A percentile compares a stretch with the other conserved stretches of the same genome.
These are phyloP conservation scores for Cecropterus lyciades DNA, from an alignment of 1,140 invertebrate species.

Conservation along the genomic window DNA sequence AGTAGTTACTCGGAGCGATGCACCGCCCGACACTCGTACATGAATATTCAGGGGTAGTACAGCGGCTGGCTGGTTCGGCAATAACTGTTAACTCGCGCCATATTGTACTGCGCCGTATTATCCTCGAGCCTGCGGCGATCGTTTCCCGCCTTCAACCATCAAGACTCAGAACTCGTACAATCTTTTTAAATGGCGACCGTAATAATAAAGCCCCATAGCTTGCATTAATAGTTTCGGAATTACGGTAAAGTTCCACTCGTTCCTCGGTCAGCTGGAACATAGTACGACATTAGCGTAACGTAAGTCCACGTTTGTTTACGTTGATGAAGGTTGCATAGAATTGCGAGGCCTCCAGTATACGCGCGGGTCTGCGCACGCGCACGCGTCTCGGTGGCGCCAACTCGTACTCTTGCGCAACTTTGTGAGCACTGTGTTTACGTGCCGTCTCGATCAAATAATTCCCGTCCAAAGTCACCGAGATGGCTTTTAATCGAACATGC, in stretches of 20 bases:
- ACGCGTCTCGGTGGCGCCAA: slow-evolving; percentile 80
- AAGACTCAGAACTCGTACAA: slow-evolving; percentile 32
- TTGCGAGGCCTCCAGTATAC: slow-evolving; percentile 79
- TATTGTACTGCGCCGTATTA: slow-evolving; percentile 57
- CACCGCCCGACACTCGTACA: slow-evolving; percentile 54
- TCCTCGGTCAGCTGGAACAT: slow-evolving; percentile 36
- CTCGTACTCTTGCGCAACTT: slow-evolving; percentile 67
- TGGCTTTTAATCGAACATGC: slow-evolving; percentile 50
- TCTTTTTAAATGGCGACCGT: slow-evolving; percentile 16
- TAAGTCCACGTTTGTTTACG: slow-evolving; percentile 76
- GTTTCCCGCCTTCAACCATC: slow-evolving; percentile 44
- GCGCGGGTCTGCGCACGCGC: slow-evolving; percentile 76
- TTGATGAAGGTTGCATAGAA: slow-evolving; percentile 79
- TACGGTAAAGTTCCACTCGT: slow-evolving; percentile 18
- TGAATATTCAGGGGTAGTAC: slow-evolving; percentile 75
- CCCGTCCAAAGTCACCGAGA: slow-evolving; percentile 54
- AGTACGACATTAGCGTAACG: slow-evolving; percentile 60
- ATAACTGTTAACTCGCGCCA: slow-evolving; percentile 78
- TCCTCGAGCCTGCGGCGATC: slow-evolving; percentile 52
- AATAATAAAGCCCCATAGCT: slow-evolving; percentile 13
- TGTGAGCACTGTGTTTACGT: slow-evolving; percentile 62
- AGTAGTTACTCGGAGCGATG: slow-evolving; percentile 58
- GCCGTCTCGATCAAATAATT: slow-evolving; percentile 61
- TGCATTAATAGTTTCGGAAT: slow-evolving; percentile 21
- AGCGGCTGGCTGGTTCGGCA: slow-evolving; percentile 58